phyloP scores from a whole-genome alignment of 2,888 invertebrate species.

The Pogonocherus hispidulus region DNA sequence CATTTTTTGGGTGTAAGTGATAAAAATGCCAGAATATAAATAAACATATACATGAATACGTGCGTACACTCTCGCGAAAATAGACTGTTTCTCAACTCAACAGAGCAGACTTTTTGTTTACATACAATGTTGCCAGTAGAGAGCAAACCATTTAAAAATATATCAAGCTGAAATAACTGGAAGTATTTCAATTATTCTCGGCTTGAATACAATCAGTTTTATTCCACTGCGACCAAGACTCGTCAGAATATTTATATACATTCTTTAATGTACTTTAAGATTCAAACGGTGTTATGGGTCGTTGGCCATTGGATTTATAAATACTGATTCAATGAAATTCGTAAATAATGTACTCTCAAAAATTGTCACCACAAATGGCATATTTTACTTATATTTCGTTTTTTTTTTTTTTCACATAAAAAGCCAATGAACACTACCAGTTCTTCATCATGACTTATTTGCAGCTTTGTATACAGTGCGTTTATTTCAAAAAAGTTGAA shows the following conservation, averaged over 20 bases:
- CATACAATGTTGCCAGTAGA: slow-evolving; percentile 40
- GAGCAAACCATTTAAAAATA: slow-evolving; percentile 33
- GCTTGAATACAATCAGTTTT: slow-evolving; percentile 18
- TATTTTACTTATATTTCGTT: too few relatives aligned
- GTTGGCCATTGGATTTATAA: not conserved
- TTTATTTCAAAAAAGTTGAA: too few relatives aligned
- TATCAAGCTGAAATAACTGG: slow-evolving; percentile 29
- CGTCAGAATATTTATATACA: not conserved
- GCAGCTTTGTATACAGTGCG: too few relatives aligned
- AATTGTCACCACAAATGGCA: too few relatives aligned
- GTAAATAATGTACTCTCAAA: not conserved
- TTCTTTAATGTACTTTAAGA: not conserved
- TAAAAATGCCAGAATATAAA: slow-evolving; percentile 46
- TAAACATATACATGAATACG: slow-evolving; percentile 43
- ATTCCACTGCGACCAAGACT: not conserved
- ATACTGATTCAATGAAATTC: not conserved
- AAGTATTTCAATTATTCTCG: slow-evolving; percentile 14
- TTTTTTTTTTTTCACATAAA: too few relatives aligned
- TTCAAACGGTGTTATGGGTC: not conserved
- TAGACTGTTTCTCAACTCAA: slow-evolving; percentile 44
- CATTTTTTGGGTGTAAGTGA: slow-evolving; percentile 22
- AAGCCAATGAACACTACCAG: too few relatives aligned
- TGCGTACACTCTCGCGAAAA: slow-evolving; percentile 38
- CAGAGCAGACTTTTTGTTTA: slow-evolving; percentile 42
- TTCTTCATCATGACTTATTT: too few relatives aligned